Percentiles rank a stretch among this genome's conserved stretches.
Evolutionary conservation across 2,113 vertebrate genomes (phyloP).

Genomic region (Pteropus alecto): DNA sequence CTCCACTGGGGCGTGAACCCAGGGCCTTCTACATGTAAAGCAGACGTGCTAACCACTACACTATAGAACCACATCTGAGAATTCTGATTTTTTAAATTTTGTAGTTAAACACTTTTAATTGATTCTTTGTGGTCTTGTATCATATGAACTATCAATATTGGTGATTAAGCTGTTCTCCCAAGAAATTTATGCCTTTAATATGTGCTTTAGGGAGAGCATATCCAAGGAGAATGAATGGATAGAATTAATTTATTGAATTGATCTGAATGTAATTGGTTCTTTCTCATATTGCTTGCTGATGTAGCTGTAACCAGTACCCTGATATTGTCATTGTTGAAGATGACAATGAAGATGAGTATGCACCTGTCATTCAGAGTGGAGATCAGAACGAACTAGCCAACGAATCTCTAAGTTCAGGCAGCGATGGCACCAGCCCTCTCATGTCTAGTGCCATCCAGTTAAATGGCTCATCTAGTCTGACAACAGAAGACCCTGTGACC

Average conservation of each 20-base stretch:
- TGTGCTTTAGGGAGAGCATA: neutral
- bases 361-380: slow-evolving; percentile 83
- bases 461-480: slow-evolving; percentile 86
- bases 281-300: slow-evolving; percentile 27
- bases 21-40: too few relatives aligned
- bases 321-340: slow-evolving; percentile 93
- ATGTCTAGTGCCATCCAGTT: slow-evolving; percentile 88
- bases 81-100: slow-evolving; percentile 10
- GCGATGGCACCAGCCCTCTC: slow-evolving; percentile 76
- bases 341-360: slow-evolving; percentile 84
- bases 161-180: neutral
- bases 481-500: slow-evolving; percentile 92
- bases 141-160: neutral
- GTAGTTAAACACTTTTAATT: neutral
- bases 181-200: neutral
- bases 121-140: neutral
- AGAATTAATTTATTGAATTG: neutral
- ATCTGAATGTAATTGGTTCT: slow-evolving; percentile 10
- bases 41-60: too few relatives aligned
- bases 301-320: slow-evolving; percentile 82
- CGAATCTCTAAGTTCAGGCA: slow-evolving; percentile 64
- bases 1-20: too few relatives aligned
- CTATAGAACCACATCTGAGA: neutral
- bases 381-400: slow-evolving; percentile 72
- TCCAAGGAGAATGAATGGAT: neutral